phyloP scores from a whole-genome alignment of 2,113 vertebrate species.

The Origma solitaria region DNA sequence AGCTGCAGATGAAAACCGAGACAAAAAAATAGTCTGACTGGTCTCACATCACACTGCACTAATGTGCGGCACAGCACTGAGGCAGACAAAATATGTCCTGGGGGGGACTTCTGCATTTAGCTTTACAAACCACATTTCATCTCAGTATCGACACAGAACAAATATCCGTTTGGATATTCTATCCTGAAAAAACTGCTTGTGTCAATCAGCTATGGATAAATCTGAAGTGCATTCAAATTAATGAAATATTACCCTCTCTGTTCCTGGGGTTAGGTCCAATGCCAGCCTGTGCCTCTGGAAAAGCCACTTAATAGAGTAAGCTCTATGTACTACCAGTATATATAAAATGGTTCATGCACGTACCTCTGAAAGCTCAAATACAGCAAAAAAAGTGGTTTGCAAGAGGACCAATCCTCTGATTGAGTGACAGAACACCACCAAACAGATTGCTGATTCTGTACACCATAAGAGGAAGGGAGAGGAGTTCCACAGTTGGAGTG shows the following conservation, averaged over 20 bases:
- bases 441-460: not conserved
- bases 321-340: not conserved
- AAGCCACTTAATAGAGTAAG: not conserved
- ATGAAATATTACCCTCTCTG: not conserved
- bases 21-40: not conserved
- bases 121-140: not conserved
- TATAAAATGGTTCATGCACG: not conserved
- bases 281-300: not conserved
- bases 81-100: not conserved
- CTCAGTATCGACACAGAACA: not conserved
- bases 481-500: not conserved
- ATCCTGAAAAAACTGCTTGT: not conserved
- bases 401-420: not conserved
- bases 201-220: not conserved
- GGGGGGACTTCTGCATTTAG: not conserved
- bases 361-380: not conserved
- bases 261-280: not conserved
- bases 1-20: not conserved
- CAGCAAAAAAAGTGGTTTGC: not conserved
- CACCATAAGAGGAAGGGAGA: not conserved
- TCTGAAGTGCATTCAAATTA: not conserved
- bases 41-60: not conserved
- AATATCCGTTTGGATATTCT: not conserved
- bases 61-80: not conserved
- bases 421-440: not conserved